Conservation (phyloP, 2,797 vertebrate species). For the Tympanoctomys barrerae region DNA sequence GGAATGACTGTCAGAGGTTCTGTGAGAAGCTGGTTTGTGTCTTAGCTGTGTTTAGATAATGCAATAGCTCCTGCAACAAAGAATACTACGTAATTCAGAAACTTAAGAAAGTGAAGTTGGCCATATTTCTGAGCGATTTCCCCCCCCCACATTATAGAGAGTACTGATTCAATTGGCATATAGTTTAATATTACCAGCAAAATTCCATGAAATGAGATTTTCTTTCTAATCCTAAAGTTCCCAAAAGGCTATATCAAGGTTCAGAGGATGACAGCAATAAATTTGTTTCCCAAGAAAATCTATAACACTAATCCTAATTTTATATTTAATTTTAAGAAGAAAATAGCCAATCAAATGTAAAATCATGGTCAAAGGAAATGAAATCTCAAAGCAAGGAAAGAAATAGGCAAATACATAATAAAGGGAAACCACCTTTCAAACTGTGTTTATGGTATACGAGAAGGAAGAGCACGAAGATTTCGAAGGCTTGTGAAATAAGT, state of each 20-base stretch:
- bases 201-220: neutral
- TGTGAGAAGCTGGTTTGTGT: neutral
- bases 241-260: neutral
- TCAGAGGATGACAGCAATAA: neutral
- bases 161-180: neutral
- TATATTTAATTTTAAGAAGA: neutral
- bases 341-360: neutral
- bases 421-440: neutral
- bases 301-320: neutral
- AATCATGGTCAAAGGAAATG: neutral
- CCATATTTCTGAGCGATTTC: neutral
- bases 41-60: neutral
- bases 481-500: slow-evolving; percentile 80
- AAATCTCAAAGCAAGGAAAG: neutral
- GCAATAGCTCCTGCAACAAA: neutral
- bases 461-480: neutral
- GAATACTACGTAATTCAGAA: neutral
- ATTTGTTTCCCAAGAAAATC: neutral
- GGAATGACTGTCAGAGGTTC: neutral
- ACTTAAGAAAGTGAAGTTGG: neutral
- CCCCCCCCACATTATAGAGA: neutral
- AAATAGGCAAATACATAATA: neutral
- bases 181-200: neutral
- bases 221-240: neutral
- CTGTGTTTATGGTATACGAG: neutral